Evolutionary conservation across 1,140 invertebrate genomes (phyloP).

Genomic region (Prorops nasuta): DNA sequence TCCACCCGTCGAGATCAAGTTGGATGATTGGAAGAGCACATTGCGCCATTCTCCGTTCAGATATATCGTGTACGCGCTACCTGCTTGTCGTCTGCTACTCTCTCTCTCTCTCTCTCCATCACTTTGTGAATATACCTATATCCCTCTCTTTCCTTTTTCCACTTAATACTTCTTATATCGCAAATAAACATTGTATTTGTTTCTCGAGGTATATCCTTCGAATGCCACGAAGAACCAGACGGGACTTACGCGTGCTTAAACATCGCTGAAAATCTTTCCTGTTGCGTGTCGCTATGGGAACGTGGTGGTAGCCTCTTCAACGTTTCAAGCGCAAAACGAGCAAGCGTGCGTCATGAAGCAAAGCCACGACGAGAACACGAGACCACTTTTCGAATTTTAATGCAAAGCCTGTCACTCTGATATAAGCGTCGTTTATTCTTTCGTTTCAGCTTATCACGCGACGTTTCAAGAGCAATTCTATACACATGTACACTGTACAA

Average conservation of each 20-base stretch:
- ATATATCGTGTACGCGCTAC: too few species aligned
- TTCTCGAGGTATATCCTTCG: slow-evolving; percentile 14
- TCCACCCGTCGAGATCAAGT: slow-evolving; percentile 43
- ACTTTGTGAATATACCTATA: not conserved
- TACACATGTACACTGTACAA: too few species aligned
- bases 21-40: slow-evolving; percentile 33
- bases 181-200: slow-evolving; percentile 15
- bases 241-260: slow-evolving; percentile 23
- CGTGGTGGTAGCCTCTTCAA: too few species aligned
- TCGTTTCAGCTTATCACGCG: too few species aligned
- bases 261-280: slow-evolving; percentile 16
- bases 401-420: too few species aligned
- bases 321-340: too few species aligned
- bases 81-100: not conserved
- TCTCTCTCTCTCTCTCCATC: not conserved
- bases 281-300: slow-evolving; percentile 7
- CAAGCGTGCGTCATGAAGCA: too few species aligned
- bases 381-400: too few species aligned
- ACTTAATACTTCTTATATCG: slow-evolving; percentile 30
- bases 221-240: slow-evolving; percentile 9
- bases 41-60: too few species aligned
- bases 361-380: too few species aligned
- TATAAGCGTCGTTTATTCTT: too few species aligned
- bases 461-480: too few species aligned
- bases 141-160: not conserved